A percentile compares a stretch with the other conserved stretches of the same genome.
phyloP scores from a whole-genome alignment of 2,113 vertebrate species.

The Spilogale gracilis region DNA sequence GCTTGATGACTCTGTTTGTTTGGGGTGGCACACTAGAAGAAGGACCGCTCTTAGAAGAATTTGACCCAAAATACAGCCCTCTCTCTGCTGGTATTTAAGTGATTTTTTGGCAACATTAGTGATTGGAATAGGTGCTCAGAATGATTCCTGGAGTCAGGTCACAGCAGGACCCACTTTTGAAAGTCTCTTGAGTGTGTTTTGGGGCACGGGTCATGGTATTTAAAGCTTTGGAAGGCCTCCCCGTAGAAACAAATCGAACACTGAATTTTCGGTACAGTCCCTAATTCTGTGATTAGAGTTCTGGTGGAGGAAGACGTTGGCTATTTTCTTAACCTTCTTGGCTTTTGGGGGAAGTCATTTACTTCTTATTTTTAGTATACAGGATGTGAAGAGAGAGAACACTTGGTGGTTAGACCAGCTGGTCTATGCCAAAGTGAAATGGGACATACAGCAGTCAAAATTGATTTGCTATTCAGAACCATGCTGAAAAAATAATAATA shows the following conservation, averaged over 20 bases:
- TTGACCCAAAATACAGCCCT: background rate
- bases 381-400: background rate
- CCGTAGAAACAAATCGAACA: background rate
- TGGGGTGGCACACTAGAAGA: background rate
- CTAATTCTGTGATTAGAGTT: slow-evolving; percentile 36
- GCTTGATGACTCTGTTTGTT: background rate
- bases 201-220: background rate
- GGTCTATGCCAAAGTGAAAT: background rate
- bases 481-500: background rate
- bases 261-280: background rate
- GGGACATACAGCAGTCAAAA: background rate
- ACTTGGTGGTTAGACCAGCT: background rate
- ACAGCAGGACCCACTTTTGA: slow-evolving; percentile 33
- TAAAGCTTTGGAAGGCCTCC: background rate
- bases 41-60: background rate
- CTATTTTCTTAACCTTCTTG: slow-evolving; percentile 11
- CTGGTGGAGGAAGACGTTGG: background rate
- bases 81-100: background rate
- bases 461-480: background rate
- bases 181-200: background rate
- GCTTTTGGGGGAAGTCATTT: slow-evolving; percentile 6
- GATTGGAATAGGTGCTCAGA: slow-evolving; percentile 27
- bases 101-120: background rate
- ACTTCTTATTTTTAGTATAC: slow-evolving; percentile 20
- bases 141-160: background rate